Evolutionary conservation across 30 jellyfish, hydroid and myxozoan genomes (phyloP), one percentile per base, ranked within the genome.

Genomic region (Cassiopea xamachana): DNA sequence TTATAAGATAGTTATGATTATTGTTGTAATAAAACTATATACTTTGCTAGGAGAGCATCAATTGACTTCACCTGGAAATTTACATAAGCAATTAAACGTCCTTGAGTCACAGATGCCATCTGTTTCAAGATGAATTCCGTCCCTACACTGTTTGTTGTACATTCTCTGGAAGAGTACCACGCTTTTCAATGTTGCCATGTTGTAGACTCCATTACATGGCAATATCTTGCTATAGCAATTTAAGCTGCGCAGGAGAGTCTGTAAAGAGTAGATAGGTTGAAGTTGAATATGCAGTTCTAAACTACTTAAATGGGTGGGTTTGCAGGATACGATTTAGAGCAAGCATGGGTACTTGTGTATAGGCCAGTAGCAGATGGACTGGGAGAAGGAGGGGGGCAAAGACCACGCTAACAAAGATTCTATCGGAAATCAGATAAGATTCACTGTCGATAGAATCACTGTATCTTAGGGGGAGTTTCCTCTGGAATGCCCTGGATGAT

Each of bases 101-200:
- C 27, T 60, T 44, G 74, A 75, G 1, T 77, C 94, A 77, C 94
- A 87, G 69, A 87, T 87, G n/a, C 94, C 94, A 16, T 87, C 62
- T 47, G 19, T 68, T 2, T 17, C 60, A 27, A 87, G 94, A 9
- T 45, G 45, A 15, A 1, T 17, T 5, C 47, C 67, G 7, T 44
- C 49, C 7, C 19, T 39, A 13, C 68, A 47, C 48, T 6, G 46
- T 78, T 47, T 78, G 67, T 79, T 75, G 82, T 9, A 60, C 67
- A 43, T 16, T 15, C 13, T 61, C 76, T 87, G 94, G 60, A 87
- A 87, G 13, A 62, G 59, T 45, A 49, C 9, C 7, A 87, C 79
- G 51, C 94, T 55, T 19, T 47, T 44, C 55, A 46, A 2, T 15
- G 94, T 87, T 45, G 78, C 84, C 15, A 16, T 16, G 62, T 62